Evolutionary conservation across 1,140 invertebrate species (phyloP).

Genomic region (Ceratoteleas bidentatus): DNA sequence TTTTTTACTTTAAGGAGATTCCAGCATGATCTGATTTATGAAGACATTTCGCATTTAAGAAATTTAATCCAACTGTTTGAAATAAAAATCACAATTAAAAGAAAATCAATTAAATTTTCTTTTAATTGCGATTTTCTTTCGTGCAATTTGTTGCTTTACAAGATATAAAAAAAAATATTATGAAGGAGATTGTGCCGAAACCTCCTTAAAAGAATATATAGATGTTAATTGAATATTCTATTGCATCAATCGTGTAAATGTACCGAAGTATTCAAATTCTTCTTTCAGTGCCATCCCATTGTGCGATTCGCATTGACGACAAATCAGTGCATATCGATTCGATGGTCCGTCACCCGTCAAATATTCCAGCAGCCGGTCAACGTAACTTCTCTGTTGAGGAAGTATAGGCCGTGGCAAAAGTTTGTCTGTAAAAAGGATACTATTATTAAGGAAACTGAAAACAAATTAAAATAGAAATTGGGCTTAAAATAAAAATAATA

Average conservation of each 20-base stretch:
- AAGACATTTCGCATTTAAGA: too few species aligned
- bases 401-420: conserved; percentile 81
- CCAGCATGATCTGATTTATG: too few species aligned
- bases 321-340: conserved; percentile 97
- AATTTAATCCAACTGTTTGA: too few species aligned
- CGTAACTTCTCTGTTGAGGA: conserved; percentile 84
- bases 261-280: conserved; percentile 96
- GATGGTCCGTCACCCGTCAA: conserved; percentile 96
- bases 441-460: not conserved
- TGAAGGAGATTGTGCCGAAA: too few species aligned
- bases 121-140: too few species aligned
- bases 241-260: conserved; percentile 39
- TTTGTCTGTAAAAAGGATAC: conserved; percentile 33
- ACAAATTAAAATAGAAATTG: not conserved
- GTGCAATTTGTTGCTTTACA: too few species aligned
- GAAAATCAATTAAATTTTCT: too few species aligned
- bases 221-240: conserved; percentile 11
- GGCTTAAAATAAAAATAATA: too few species aligned
- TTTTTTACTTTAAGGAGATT: too few species aligned
- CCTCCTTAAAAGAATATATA: too few species aligned
- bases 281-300: conserved; percentile 99
- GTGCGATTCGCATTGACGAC: conserved; percentile 92
- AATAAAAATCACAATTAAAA: too few species aligned
- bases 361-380: conserved; percentile 96
- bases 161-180: too few species aligned